Base-by-base conservation (phyloP, 2,797 vertebrate species). In the Heliangelus exortis region DNA sequence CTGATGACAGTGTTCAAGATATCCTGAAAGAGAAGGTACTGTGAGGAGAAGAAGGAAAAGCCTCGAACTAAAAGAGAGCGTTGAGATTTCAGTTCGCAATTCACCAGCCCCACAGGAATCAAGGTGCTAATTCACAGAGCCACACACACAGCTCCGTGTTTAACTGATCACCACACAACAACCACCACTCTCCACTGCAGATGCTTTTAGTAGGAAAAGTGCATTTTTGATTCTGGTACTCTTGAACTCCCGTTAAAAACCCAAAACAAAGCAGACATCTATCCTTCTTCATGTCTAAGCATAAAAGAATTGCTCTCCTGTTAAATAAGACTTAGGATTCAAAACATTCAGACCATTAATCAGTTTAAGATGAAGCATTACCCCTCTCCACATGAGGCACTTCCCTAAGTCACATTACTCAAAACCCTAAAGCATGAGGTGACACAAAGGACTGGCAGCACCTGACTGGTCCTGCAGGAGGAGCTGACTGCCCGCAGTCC, bases 1-100 rank as follows among this genome's bases (percentile, higher is more conserved):
- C 98, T 98, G 96, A 99, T 97, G 89, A 99, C 98, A 0, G 98
- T 99, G 96, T 99, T 99, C 90, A 99, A 95, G 96, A 99, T 97
- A 97, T 99, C 99, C 99, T 99, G 95, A 58, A 96, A 96, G 62
- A 65, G 50, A 96, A 91, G 34, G 33, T 6, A 55, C 8, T 55
- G 28, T 82, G 67, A 93, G 78, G n/a, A 66, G 33, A 65, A 39
- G 33, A 15, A 29, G 19, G 12, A 16, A 16, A 10, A 22, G 12
- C 11, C 50, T 21, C 18, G 31, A 31, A 31, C 10, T 14, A 41
- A 29, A 25, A 36, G 13, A 20, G 18, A 63, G n/a, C 21, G 13
- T 4, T 1, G 12, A 62, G 55, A 53, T n/a, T 51, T 34, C 90
- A 77, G n/a, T 39, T 8, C 6, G 50, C 43, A 25, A 18, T 57